These are phyloP conservation scores for Paracentrotus lividus DNA, from an alignment of 53 echinoderm and acorn worm species.

Conservation along the genomic window DNA sequence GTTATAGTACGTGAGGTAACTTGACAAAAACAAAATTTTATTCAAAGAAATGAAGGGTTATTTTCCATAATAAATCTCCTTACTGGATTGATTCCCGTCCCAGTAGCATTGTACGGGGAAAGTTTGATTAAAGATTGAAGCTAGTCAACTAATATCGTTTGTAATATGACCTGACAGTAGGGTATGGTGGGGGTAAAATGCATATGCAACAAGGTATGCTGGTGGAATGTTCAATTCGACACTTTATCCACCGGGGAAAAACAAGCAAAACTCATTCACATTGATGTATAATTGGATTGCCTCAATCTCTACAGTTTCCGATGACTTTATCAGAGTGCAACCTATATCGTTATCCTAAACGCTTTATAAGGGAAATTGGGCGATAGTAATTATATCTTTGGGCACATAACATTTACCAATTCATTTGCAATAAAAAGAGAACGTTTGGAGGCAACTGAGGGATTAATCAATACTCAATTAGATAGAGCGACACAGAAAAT, in stretches of 20 bases:
- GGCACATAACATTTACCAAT: not conserved
- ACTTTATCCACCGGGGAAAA: not conserved
- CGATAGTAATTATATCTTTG: conserved; percentile 11
- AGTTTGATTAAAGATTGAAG: conserved; percentile 46
- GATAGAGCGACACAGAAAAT: no score
- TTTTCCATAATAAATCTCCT: not conserved
- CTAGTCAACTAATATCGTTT: not conserved
- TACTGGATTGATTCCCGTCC: conserved; percentile 1
- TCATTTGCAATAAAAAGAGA: not conserved
- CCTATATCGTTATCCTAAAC: not conserved
- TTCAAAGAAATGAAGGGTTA: conserved; percentile 8
- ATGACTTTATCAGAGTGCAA: no score
- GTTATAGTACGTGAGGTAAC: not conserved
- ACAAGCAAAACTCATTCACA: not conserved
- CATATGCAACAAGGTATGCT: not conserved
- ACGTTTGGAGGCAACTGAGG: no score
- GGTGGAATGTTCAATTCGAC: not conserved
- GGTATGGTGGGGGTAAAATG: not conserved
- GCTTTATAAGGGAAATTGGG: not conserved
- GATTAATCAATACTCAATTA: no score
- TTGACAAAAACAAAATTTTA: not conserved
- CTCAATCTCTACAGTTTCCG: no score
- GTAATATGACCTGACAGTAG: not conserved
- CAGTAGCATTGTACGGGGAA: not conserved
- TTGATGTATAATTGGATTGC: not conserved